These are phyloP conservation scores for Manis crassicaudata DNA, from an alignment of 2,797 vertebrate genomes.

Conservation along the genomic window DNA sequence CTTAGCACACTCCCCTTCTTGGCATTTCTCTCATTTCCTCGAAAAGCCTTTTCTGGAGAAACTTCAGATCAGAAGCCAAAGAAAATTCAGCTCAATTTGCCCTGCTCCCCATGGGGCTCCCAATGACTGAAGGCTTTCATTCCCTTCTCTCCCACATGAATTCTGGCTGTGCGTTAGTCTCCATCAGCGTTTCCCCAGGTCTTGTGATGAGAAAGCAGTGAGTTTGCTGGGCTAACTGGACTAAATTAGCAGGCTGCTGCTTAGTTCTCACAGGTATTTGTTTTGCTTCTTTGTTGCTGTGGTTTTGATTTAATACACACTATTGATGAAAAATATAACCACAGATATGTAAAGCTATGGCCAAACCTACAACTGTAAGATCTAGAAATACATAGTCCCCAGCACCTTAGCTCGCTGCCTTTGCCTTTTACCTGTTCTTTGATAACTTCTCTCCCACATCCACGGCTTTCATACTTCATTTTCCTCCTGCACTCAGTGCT, in stretches of 20 bases:
- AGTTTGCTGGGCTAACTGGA: not conserved
- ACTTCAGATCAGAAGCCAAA: conserved; percentile 81
- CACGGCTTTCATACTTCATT: not conserved
- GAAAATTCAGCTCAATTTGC: conserved; percentile 79
- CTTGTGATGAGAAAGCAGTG: conserved; percentile 5
- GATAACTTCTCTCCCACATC: not conserved
- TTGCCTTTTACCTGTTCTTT: not conserved
- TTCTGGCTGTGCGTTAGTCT: conserved; percentile 43
- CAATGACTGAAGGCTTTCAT: conserved; percentile 79
- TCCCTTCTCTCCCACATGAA: conserved; percentile 69
- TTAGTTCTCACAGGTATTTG: not conserved
- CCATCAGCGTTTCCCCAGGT: conserved; percentile 34
- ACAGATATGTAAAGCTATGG: not conserved
- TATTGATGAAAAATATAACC: not conserved
- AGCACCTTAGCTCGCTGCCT: not conserved
- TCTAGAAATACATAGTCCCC: not conserved
- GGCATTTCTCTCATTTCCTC: conserved; percentile 81
- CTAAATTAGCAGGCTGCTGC: not conserved
- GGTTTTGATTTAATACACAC: not conserved
- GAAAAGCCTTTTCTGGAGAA: conserved; percentile 80
- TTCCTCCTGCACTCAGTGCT: not conserved
- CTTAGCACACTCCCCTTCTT: conserved; percentile 64
- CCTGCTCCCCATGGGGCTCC: conserved; percentile 68
- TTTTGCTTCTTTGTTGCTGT: not conserved
- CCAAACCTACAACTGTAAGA: not conserved